These are phyloP conservation scores for Stichodactyla mertensii DNA, from an alignment of 64 coral and sea anemone genomes.

Conservation along the genomic window DNA sequence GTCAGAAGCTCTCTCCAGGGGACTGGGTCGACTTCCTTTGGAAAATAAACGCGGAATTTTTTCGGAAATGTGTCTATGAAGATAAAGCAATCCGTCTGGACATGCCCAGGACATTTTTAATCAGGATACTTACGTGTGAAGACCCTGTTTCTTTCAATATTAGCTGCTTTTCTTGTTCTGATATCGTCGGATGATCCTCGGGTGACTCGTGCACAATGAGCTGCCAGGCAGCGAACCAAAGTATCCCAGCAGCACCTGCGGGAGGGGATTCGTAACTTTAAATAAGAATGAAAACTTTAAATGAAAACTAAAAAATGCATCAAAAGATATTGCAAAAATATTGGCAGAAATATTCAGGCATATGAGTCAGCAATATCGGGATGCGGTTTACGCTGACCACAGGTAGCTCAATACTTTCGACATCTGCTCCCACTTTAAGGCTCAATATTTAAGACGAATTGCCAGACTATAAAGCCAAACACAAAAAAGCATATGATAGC, in stretches of 20 bases:
- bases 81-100: not conserved
- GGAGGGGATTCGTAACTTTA: too few species aligned
- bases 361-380: too few species aligned
- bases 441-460: too few species aligned
- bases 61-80: not conserved
- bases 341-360: too few species aligned
- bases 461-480: too few species aligned
- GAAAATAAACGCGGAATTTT: not conserved
- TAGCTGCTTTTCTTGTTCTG: conserved; percentile 46
- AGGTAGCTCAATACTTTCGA: too few species aligned
- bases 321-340: too few species aligned
- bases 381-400: too few species aligned
- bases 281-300: too few species aligned
- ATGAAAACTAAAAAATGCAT: too few species aligned
- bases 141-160: conserved; percentile 10
- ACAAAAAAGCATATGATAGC: too few species aligned
- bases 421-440: too few species aligned
- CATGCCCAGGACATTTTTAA: not conserved
- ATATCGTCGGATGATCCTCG: conserved; percentile 78
- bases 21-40: conserved; percentile 30
- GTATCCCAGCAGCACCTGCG: conserved; percentile 74
- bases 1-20: conserved; percentile 80
- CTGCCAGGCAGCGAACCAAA: conserved; percentile 92
- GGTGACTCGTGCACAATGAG: conserved; percentile 75
- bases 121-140: conserved; percentile 27